These are phyloP conservation scores for Neodontobutis hainanensis DNA, from an alignment of 2,113 vertebrate genomes.

Conservation along the genomic window DNA sequence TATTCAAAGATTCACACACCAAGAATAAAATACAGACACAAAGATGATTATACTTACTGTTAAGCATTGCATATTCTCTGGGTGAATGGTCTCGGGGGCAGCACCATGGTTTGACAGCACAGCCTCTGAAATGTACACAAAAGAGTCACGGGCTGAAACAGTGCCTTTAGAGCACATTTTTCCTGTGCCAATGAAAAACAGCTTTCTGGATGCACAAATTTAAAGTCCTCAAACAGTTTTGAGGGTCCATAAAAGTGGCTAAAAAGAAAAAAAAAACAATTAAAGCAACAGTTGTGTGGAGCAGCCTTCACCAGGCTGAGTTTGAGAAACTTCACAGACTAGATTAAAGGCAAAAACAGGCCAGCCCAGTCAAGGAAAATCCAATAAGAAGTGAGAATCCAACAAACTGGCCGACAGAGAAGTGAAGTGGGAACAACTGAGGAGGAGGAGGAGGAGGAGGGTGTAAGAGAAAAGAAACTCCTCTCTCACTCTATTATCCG, in stretches of 20 bases:
- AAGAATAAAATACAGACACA: background rate
- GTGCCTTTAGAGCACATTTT: constrained; percentile 80
- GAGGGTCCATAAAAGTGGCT: constrained; percentile 68
- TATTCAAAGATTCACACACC: no score
- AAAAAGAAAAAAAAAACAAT: constrained; percentile 48
- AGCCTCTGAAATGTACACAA: constrained; percentile 76
- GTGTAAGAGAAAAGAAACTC: constrained; percentile 72
- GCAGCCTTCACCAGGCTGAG: constrained; percentile 41
- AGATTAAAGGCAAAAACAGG: constrained; percentile 44
- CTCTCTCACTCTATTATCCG: constrained; percentile 78
- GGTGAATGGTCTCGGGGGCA: constrained; percentile 66
- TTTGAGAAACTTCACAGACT: constrained; percentile 45
- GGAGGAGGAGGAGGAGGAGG: constrained; percentile 65
- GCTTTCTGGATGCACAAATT: constrained; percentile 49
- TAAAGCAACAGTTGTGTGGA: constrained; percentile 52
- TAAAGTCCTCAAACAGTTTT: constrained; percentile 58
- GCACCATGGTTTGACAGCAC: constrained; percentile 71
- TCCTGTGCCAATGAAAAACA: constrained; percentile 50
- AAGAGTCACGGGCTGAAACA: constrained; percentile 79
- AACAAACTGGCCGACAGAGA: constrained; percentile 65
- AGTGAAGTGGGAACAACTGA: constrained; percentile 71
- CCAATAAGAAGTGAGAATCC: constrained; percentile 62
- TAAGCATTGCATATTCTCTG: constrained; percentile 81
- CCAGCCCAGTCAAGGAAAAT: constrained; percentile 48
- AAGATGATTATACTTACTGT: constrained; percentile 74